Conservation (phyloP, 2,888 invertebrate genomes). For the Mycalesis mineus region DNA sequence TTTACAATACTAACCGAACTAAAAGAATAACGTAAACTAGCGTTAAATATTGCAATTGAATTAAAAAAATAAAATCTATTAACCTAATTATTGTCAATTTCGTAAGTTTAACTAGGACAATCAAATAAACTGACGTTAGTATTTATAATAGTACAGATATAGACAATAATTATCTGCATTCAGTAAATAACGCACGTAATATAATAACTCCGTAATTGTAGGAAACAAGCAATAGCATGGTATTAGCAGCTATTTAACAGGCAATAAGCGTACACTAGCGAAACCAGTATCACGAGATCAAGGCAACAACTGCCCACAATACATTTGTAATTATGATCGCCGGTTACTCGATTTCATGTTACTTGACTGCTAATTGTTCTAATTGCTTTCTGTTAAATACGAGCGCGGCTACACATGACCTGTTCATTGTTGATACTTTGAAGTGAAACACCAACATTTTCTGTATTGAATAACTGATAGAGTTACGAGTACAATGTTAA, state of each 20-base stretch:
- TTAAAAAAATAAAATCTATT: too few relatives aligned
- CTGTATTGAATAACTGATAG: too few relatives aligned
- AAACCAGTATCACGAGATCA: conserved; percentile 42
- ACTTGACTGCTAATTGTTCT: conserved; percentile 46
- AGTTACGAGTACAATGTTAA: too few relatives aligned
- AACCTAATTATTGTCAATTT: too few relatives aligned
- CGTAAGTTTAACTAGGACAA: too few relatives aligned
- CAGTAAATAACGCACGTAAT: not conserved
- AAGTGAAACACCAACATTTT: too few relatives aligned
- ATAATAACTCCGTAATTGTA: conserved; percentile 3
- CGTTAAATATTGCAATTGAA: too few relatives aligned
- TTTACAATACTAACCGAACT: too few relatives aligned
- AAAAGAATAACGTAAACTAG: too few relatives aligned
- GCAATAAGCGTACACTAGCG: conserved; percentile 16
- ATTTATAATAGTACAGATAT: too few relatives aligned
- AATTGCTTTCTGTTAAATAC: conserved; percentile 44
- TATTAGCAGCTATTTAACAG: conserved; percentile 21
- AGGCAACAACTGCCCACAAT: conserved; percentile 48
- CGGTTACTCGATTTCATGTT: conserved; percentile 55
- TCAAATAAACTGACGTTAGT: too few relatives aligned
- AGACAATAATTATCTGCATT: not conserved
- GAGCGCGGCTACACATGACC: conserved; percentile 13
- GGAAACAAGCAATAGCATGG: conserved; percentile 3
- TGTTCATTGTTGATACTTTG: not conserved
- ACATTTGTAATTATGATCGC: conserved; percentile 31